phyloP scores from a whole-genome alignment of 2,113 vertebrate genomes.

The Colius striatus region DNA sequence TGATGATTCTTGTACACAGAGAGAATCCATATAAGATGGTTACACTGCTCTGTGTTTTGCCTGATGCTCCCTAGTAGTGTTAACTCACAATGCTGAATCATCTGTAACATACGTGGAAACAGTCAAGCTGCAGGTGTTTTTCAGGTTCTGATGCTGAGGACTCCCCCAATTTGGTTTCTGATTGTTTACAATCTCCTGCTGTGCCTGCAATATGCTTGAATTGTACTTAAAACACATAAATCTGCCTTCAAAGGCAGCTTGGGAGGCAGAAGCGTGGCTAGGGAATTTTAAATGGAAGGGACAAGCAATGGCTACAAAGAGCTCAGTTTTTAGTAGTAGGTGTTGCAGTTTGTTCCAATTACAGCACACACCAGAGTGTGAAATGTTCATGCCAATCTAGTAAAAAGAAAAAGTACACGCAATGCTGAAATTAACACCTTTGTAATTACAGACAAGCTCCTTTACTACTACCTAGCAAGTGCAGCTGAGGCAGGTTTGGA shows the following conservation, averaged over 20 bases:
- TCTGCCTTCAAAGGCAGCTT: constrained; percentile 82
- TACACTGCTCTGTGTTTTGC: neutral
- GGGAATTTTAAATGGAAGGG: constrained; percentile 71
- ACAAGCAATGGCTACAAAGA: constrained; percentile 58
- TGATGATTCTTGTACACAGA: rapidly evolving
- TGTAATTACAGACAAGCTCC: constrained; percentile 63
- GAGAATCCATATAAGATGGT: neutral
- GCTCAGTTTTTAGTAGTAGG: constrained; percentile 70
- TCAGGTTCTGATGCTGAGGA: constrained; percentile 63
- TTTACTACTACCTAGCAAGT: constrained; percentile 50
- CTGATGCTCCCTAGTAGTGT: neutral
- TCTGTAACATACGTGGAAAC: neutral
- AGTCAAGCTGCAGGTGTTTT: neutral
- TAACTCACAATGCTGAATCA: neutral
- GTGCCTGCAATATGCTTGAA: constrained; percentile 74
- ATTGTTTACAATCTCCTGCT: constrained; percentile 83
- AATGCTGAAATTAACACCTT: constrained; percentile 76
- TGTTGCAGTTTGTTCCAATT: constrained; percentile 78
- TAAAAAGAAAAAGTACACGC: constrained; percentile 76
- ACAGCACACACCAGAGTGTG: constrained; percentile 68
- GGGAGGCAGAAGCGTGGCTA: constrained; percentile 72
- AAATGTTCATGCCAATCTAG: constrained; percentile 75
- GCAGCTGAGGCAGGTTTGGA: neutral
- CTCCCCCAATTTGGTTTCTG: constrained; percentile 61
- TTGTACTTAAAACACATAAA: constrained; percentile 83